Percentiles rank a stretch among this genome's conserved stretches.
phyloP scores from a whole-genome alignment of 2,797 vertebrate species.

The Halcyon smyrnensis region DNA sequence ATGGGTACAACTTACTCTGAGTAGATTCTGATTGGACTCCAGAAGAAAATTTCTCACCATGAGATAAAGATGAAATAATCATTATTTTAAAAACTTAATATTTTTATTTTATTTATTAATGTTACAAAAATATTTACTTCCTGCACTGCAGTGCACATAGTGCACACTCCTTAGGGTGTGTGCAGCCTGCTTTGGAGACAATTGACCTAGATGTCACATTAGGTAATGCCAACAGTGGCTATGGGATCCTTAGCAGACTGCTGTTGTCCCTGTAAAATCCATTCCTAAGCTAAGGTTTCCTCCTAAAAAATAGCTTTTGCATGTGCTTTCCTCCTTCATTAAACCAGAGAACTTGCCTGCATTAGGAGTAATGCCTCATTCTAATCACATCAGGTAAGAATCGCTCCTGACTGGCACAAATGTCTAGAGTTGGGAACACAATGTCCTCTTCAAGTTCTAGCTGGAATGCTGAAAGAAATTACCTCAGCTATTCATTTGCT shows the following conservation, averaged over 20 bases:
- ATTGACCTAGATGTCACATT: not conserved
- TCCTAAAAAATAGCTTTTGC: not conserved
- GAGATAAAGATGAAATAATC: not conserved
- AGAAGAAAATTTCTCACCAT: too few species aligned
- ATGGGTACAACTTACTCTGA: too few species aligned
- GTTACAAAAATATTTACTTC: not conserved
- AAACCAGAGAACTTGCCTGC: not conserved
- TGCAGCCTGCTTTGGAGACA: not conserved
- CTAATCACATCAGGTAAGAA: not conserved
- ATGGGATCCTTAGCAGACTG: not conserved
- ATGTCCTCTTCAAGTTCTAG: not conserved
- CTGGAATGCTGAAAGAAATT: not conserved
- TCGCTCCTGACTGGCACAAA: not conserved
- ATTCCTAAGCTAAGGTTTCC: not conserved
- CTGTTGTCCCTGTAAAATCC: not conserved
- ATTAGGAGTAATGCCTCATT: not conserved
- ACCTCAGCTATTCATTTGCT: not conserved
- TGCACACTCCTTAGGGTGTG: not conserved
- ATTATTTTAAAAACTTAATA: fast-evolving
- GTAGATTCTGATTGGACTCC: too few species aligned
- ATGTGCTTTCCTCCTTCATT: not conserved
- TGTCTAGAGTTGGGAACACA: not conserved
- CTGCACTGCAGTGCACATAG: not conserved
- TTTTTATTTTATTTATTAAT: not conserved
- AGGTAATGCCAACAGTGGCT: not conserved